phyloP scores from a whole-genome alignment of 2,797 vertebrate species.

The Sebastes melanostomus region DNA sequence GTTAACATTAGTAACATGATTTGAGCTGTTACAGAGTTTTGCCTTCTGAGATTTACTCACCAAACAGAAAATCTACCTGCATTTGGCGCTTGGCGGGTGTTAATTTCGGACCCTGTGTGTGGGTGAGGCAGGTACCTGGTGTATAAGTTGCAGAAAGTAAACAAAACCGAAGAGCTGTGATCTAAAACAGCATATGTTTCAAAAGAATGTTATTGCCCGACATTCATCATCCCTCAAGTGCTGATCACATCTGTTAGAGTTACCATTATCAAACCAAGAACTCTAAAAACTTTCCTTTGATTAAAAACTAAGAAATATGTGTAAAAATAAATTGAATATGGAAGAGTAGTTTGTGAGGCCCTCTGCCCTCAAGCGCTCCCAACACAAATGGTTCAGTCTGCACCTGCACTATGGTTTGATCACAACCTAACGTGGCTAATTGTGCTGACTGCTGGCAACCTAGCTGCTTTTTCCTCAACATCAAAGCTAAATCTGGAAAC shows the following conservation, averaged over 20 bases:
- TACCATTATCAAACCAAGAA: background rate
- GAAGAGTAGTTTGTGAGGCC: background rate
- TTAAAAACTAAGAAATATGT: background rate
- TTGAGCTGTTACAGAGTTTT: no score
- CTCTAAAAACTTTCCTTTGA: background rate
- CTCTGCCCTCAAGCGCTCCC: background rate
- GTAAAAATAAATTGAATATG: background rate
- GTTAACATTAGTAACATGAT: no score
- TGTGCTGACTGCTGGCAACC: constrained; percentile 59
- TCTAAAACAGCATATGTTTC: background rate
- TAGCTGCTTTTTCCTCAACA: constrained; percentile 31
- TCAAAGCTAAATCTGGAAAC: constrained; percentile 61
- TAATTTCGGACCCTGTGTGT: constrained; percentile 6
- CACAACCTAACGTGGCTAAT: constrained; percentile 56
- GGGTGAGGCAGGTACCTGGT: constrained; percentile 30
- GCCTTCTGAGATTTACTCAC: no score
- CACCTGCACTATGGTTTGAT: constrained; percentile 55
- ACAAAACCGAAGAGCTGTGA: background rate
- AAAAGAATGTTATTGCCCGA: background rate
- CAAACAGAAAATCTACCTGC: no score
- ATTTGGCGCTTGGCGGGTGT: no score
- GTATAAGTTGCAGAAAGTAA: constrained; percentile 21
- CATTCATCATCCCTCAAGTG: background rate
- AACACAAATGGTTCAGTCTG: constrained; percentile 31
- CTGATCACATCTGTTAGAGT: background rate